Evolutionary conservation across 2,797 vertebrate genomes (phyloP), one percentile per base, ranked within the genome.

Genomic region (Macroramphosus scolopax): DNA sequence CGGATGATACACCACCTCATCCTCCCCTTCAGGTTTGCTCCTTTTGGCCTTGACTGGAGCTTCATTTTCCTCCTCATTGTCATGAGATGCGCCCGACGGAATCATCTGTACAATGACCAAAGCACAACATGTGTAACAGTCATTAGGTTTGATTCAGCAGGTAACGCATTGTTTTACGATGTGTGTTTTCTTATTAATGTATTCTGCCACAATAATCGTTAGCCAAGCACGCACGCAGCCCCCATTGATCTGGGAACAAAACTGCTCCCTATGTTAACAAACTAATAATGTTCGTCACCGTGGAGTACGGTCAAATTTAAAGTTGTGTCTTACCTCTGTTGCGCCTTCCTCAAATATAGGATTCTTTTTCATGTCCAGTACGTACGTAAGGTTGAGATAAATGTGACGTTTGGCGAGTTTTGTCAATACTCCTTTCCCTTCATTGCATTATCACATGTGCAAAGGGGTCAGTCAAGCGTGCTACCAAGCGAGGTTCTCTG

Each of bases 1-100:
- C 0, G 93, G 89, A 17, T 84, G 88, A 64, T 86, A 63, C 2
- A 84, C 66, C 24, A 76, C 63, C 1, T 81, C 77, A 4, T 72
- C 73, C 0, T 39, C 22, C 5, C 63, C 59, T 6, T 60, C 68
- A 3, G 63, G 59, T 63, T 72, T 84, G 54, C 68, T 84, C 64
- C 83, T 78, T 75, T 91, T 91, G 48, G 62, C 38, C 54, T 76
- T 70, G n/a, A 63, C 5, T 0, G 62, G 49, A 24, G 41, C 60
- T 3, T 44, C 55, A 8, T 61, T 41, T 17, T 72, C 55, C 7
- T 78, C 58, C 7, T 41, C 42, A 25, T 43, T 51, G 9, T 55
- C 30, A 1, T 49, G 29, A 26, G 63, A 31, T 1, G 53, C 49
- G 8, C 68, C 74, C 8, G 67, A 26, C 3, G 32, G 39, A 55